These are phyloP conservation scores for Eugnorisma glareosa DNA, from an alignment of 2,888 invertebrate species.

Conservation along the genomic window DNA sequence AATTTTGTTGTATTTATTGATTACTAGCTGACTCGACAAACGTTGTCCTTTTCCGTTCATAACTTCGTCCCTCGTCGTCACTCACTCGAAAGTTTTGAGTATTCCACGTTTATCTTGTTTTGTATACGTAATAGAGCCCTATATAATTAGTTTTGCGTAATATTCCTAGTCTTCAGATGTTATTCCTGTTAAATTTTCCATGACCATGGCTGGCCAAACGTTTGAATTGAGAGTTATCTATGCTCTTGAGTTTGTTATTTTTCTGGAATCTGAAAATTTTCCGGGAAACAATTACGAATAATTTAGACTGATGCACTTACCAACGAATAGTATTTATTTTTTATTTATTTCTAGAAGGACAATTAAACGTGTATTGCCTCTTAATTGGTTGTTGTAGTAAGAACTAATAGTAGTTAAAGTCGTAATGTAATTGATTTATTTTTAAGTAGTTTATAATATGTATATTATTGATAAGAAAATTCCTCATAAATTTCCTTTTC, in stretches of 20 bases:
- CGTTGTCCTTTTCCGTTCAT: background rate
- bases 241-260: background rate
- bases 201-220: background rate
- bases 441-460: too few relatives aligned
- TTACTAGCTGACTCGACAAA: background rate
- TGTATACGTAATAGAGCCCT: background rate
- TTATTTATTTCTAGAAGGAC: too few relatives aligned
- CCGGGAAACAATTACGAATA: background rate
- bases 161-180: too few relatives aligned
- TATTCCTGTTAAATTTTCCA: background rate
- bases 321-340: background rate
- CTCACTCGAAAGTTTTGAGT: background rate
- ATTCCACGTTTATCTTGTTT: background rate
- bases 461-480: too few relatives aligned
- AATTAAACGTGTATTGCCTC: background rate
- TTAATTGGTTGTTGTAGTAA: background rate
- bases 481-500: too few relatives aligned
- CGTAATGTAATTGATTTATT: background rate
- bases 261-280: background rate
- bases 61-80: background rate
- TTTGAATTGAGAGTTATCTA: background rate
- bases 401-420: background rate
- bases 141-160: background rate
- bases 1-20: constrained; percentile 1
- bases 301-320: background rate